These are phyloP conservation scores for Notocelia uddmanniana DNA, from an alignment of 2,888 invertebrate species.

Conservation along the genomic window DNA sequence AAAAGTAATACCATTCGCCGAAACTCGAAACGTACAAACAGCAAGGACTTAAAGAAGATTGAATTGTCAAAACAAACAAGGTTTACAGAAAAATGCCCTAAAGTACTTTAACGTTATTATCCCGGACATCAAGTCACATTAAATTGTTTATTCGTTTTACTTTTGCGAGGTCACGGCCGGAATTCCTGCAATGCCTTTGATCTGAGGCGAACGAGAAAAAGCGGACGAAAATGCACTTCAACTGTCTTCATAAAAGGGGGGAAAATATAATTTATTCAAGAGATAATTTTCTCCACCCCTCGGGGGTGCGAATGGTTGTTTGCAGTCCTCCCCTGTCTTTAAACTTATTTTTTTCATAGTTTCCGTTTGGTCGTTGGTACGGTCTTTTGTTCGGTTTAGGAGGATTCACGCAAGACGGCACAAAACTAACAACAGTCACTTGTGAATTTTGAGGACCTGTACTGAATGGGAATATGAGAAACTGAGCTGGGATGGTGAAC, in stretches of 20 bases:
- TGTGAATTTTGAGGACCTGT: slow-evolving; percentile 23
- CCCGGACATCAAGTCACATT: slow-evolving; percentile 82
- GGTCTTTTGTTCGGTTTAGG: slow-evolving; percentile 24
- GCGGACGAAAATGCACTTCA: slow-evolving; percentile 84
- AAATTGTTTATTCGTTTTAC: slow-evolving; percentile 82
- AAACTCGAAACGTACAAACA: slow-evolving; percentile 34
- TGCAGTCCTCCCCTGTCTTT: slow-evolving; percentile 55
- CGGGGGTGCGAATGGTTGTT: slow-evolving; percentile 77
- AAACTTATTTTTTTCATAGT: slow-evolving; percentile 44
- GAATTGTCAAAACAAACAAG: slow-evolving; percentile 76
- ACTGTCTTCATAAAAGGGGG: slow-evolving; percentile 83
- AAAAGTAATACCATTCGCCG: slow-evolving; percentile 37
- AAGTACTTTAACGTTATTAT: slow-evolving; percentile 80
- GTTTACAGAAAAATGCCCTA: slow-evolving; percentile 69
- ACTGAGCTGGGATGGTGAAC: background rate
- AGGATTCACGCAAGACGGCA: slow-evolving; percentile 35
- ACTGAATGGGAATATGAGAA: slow-evolving; percentile 2
- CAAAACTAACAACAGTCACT: slow-evolving; percentile 40
- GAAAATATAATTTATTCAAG: slow-evolving; percentile 85
- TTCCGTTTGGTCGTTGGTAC: slow-evolving; percentile 28
- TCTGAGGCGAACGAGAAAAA: slow-evolving; percentile 76
- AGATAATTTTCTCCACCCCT: slow-evolving; percentile 85
- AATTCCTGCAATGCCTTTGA: slow-evolving; percentile 82
- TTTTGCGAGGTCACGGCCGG: slow-evolving; percentile 79
- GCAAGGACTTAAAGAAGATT: slow-evolving; percentile 60